A percentile compares a stretch with the other conserved stretches of the same genome.
Evolutionary conservation across 2,113 vertebrate species (phyloP).

Genomic region (Indicator indicator): DNA sequence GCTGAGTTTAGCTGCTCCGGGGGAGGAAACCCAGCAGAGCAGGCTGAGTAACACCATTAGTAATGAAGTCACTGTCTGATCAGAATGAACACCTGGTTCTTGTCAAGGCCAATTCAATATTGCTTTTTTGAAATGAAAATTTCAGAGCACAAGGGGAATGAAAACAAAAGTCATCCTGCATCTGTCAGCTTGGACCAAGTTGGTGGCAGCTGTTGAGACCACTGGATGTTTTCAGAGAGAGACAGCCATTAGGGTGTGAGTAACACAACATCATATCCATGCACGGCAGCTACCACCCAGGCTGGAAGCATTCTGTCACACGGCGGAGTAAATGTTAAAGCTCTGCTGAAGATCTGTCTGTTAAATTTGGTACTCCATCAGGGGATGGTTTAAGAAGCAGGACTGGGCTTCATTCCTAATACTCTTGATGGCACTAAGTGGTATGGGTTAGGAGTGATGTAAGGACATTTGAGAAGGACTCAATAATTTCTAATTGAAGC

Average conservation of each 20-base stretch:
- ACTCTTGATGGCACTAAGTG: neutral
- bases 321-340: neutral
- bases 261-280: neutral
- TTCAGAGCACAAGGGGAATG: slow-evolving; percentile 20
- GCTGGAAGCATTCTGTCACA: neutral
- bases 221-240: slow-evolving; percentile 2
- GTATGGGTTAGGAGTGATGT: neutral
- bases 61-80: slow-evolving; percentile 10
- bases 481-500: neutral
- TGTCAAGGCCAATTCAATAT: slow-evolving; percentile 1
- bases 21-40: neutral
- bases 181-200: neutral
- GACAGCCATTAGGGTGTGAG: slow-evolving; percentile 3
- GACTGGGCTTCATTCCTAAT: neutral
- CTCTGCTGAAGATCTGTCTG: neutral
- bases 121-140: neutral
- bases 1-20: neutral
- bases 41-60: neutral
- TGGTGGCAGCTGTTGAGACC: neutral
- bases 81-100: slow-evolving; percentile 17
- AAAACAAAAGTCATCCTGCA: neutral
- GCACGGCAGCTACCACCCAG: neutral
- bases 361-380: neutral
- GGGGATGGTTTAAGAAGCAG: neutral
- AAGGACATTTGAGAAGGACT: neutral